Evolutionary conservation across 2,113 vertebrate species (phyloP).

Genomic region (Tapirus terrestris): DNA sequence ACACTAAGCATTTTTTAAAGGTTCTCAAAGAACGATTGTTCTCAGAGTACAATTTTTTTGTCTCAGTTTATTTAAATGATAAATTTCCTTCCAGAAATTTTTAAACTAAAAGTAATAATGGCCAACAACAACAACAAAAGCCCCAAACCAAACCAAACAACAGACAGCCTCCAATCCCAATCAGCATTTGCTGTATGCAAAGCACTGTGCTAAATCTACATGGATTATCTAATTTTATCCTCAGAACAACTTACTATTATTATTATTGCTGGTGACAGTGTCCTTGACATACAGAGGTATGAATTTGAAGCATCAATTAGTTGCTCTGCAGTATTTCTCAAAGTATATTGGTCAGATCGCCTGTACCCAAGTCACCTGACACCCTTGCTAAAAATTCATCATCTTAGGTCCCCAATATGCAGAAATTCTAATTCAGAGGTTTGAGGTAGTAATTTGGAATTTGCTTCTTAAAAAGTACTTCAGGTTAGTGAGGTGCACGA

Average conservation of each 20-base stretch:
- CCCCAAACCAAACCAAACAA: not conserved
- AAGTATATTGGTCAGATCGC: not conserved
- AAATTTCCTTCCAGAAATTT: not conserved
- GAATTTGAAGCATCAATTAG: not conserved
- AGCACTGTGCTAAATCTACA: not conserved
- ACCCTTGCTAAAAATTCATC: not conserved
- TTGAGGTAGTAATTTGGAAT: not conserved
- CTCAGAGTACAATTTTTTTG: not conserved
- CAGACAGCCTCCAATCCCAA: not conserved
- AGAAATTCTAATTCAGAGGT: not conserved
- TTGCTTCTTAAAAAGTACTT: conserved; percentile 35
- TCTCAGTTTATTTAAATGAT: not conserved
- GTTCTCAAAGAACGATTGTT: conserved; percentile 2
- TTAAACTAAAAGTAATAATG: not conserved
- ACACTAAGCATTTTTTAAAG: not conserved
- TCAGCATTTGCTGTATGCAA: not conserved
- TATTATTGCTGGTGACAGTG: not conserved
- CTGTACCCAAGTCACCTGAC: not conserved
- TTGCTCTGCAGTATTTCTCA: not conserved
- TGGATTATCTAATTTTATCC: not conserved
- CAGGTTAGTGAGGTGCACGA: not conserved
- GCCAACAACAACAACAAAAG: not conserved
- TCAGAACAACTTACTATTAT: not conserved
- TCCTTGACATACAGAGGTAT: not conserved
- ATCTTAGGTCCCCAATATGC: not conserved